Base-by-base conservation (phyloP, 1,140 invertebrate species). In the Papilio dardanus region DNA sequence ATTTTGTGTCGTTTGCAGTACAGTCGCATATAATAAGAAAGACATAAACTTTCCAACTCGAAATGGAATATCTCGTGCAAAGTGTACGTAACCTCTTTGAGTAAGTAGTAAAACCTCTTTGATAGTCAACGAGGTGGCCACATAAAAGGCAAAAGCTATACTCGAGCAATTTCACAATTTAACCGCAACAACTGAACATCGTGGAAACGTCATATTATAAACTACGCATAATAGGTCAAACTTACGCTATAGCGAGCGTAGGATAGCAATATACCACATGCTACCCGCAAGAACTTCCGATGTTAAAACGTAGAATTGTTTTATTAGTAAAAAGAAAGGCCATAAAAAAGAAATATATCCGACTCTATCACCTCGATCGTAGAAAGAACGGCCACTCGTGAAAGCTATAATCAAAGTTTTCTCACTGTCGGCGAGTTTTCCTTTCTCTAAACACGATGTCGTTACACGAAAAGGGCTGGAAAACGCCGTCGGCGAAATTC, bases 381-480 rank as follows among this genome's bases (percentile, higher is more conserved):
- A 83, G 79, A 84, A 85, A 74, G 83, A 90, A 89, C 86, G 88
- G 85, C 85, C 84, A 90, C 88, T 91, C 89, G 83, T 90, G 87
- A 91, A 90, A 82, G 87, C 89, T 90, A 93, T 92, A 92, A 93
- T 92, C 90, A 92, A 93, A 93, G 86, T 93, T 93, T 62, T 91
- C 84, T 84, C 86, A 86, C 83, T 89, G 88, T 91, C 86, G 86
- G 84, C 88, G 85, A 91, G 89, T 88, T 92, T 91, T 89, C 88
- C 85, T 90, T 91, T 87, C 89, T 92, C 86, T 89, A 92, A 92
- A 91, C 90, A 92, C 86, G 88, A 85, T 92, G 91, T 91, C 87
- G 88, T 93, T 85, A 93, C 90, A 93, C 79, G 90, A 83, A 93
- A 93, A 91, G 90, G 90, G 91, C 84, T 86, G 91, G 88, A 77